Evolutionary conservation across 2,797 vertebrate species (phyloP).

Genomic region (Menidia menidia): DNA sequence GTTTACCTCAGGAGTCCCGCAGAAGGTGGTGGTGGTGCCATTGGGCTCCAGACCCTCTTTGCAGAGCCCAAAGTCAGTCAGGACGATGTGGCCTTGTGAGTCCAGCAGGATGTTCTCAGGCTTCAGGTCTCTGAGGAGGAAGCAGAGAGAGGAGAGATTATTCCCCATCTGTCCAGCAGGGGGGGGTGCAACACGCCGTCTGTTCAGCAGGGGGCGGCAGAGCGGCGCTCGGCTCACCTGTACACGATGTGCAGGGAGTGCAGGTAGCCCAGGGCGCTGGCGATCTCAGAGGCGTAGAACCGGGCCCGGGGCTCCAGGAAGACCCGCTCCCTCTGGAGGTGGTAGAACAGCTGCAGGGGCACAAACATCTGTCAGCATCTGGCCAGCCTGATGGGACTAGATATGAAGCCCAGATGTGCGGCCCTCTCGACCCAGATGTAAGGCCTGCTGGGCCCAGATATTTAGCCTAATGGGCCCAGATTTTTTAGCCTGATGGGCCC

Average conservation of each 20-base stretch:
- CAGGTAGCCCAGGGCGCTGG: constrained; percentile 86
- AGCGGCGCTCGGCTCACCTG: constrained; percentile 71
- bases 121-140: constrained; percentile 91
- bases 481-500: too few species aligned
- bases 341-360: constrained; percentile 82
- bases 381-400: neutral
- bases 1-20: constrained; percentile 98
- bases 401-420: neutral
- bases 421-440: too few species aligned
- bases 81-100: constrained; percentile 95
- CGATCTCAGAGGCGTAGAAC: constrained; percentile 86
- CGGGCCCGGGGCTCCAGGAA: constrained; percentile 86
- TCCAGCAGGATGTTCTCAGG: constrained; percentile 98
- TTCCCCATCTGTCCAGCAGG: too few species aligned
- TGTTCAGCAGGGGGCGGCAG: constrained; percentile 64
- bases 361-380: constrained; percentile 19
- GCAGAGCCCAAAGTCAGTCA: constrained; percentile 98
- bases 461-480: too few species aligned
- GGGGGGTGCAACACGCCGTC: too few species aligned
- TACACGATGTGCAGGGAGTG: constrained; percentile 86
- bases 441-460: too few species aligned
- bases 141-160: neutral
- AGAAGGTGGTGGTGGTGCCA: constrained; percentile 95
- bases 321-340: constrained; percentile 86
- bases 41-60: constrained; percentile 95